Evolutionary conservation across 2,797 vertebrate species (phyloP).

Genomic region (Sebastes miniatus): DNA sequence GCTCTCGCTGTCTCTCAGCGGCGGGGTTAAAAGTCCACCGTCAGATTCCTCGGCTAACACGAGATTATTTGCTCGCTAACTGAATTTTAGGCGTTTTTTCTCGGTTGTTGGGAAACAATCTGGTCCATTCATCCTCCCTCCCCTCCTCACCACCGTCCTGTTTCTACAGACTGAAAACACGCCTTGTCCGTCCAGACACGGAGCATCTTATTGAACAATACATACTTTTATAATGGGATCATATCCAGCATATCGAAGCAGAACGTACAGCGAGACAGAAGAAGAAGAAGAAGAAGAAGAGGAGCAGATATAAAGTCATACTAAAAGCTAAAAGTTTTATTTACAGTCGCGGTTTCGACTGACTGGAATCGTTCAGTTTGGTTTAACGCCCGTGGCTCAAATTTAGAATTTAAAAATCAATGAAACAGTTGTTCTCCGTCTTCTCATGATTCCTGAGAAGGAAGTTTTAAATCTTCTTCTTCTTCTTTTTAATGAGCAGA

Average conservation of each 20-base stretch:
- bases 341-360: neutral
- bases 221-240: neutral
- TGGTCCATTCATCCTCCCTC: conserved; percentile 46
- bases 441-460: neutral
- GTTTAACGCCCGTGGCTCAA: neutral
- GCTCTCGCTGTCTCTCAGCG: neutral
- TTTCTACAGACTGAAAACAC: conserved; percentile 13
- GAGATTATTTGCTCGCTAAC: conserved; percentile 66
- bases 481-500: conserved; percentile 11
- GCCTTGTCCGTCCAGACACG: conserved; percentile 8
- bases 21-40: conserved; percentile 61
- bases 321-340: neutral
- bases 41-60: conserved; percentile 49
- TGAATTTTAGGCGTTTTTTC: conserved; percentile 68
- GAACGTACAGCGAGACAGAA: neutral
- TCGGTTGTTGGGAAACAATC: conserved; percentile 59
- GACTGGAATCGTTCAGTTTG: neutral
- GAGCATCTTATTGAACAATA: neutral
- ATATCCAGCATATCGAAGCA: neutral
- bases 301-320: neutral
- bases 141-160: neutral
- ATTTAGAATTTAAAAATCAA: neutral
- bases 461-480: neutral
- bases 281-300: neutral
- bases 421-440: neutral